Evolutionary conservation across 2,888 invertebrate species (phyloP).

Genomic region (Athalia cordata): DNA sequence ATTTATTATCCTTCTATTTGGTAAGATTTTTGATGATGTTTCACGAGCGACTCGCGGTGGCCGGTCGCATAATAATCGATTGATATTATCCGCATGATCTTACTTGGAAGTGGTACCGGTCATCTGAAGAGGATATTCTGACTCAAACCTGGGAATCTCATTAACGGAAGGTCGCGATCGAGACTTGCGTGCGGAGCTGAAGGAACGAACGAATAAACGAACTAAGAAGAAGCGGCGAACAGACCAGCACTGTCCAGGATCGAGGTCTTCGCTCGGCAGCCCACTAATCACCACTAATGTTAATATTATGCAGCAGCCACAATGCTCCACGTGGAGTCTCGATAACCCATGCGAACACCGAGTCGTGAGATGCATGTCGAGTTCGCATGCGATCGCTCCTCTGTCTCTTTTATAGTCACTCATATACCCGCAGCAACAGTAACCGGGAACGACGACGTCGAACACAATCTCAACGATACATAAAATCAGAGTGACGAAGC

Average conservation of each 20-base stretch:
- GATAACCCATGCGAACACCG: slow-evolving; percentile 65
- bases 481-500: slow-evolving; percentile 18
- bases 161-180: slow-evolving; percentile 67
- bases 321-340: slow-evolving; percentile 67
- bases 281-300: slow-evolving; percentile 72
- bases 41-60: background rate
- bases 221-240: background rate
- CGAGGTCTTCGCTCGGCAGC: slow-evolving; percentile 57
- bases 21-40: background rate
- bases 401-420: slow-evolving; percentile 40
- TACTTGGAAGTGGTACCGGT: background rate
- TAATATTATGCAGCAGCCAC: slow-evolving; percentile 71
- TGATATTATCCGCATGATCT: slow-evolving; percentile 23
- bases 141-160: slow-evolving; percentile 59
- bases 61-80: slow-evolving; percentile 20
- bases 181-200: slow-evolving; percentile 55
- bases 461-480: background rate
- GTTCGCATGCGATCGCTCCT: slow-evolving; percentile 64
- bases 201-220: background rate
- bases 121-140: slow-evolving; percentile 4
- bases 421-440: background rate
- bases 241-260: slow-evolving; percentile 30
- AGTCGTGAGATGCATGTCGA: slow-evolving; percentile 64
- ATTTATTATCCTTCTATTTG: background rate
- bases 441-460: background rate